Evolutionary conservation across 2,113 vertebrate genomes (phyloP), one percentile per base, ranked within the genome.

Genomic region (Caranx ignobilis): DNA sequence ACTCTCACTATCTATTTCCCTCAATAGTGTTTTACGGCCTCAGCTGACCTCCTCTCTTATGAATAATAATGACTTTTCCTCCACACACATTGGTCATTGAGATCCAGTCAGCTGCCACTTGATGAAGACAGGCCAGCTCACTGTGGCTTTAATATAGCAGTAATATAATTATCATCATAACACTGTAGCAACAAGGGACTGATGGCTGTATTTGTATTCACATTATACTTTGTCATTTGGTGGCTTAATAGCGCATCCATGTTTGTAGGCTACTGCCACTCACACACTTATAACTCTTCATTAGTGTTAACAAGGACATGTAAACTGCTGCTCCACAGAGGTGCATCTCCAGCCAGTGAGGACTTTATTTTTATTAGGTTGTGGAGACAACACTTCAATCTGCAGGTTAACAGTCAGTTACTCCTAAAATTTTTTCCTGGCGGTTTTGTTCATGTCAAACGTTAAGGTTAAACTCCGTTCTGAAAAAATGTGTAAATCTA

Each of bases 231-330:
- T 55, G 64, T 82, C 45, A 81, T 91, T 86, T 87, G 73, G 45
- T 72, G 66, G 45, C 60, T 76, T 88, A 84, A 89, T 85, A 78
- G 74, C 73, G 66, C 26, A 74, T 88, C 60, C 70, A 50, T 90
- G 85, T 88, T 88, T 92, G 70, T 67, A 79, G 71, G 77, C 65
- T 62, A 87, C 69, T 55, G 80, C 76, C 71, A 61, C 69, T 82
- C 56, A 63, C 18, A 72, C 43, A 37, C 84, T 79, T 76, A 85
- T 88, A 90, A 77, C 75, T 91, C 83, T 87, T 87, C 79, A 91
- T 91, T 91, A 91, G 26, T 16, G 26, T 80, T 80, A 89, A 84
- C 79, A 87, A 89, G 67, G 72, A 83, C 77, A 74, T 64, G 63
- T 79, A 74, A 91, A 74, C 56, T 77, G 48, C 41, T 64, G 56